These are phyloP conservation scores for Sialis lutaria DNA, from an alignment of 2,888 invertebrate species.

Conservation along the genomic window DNA sequence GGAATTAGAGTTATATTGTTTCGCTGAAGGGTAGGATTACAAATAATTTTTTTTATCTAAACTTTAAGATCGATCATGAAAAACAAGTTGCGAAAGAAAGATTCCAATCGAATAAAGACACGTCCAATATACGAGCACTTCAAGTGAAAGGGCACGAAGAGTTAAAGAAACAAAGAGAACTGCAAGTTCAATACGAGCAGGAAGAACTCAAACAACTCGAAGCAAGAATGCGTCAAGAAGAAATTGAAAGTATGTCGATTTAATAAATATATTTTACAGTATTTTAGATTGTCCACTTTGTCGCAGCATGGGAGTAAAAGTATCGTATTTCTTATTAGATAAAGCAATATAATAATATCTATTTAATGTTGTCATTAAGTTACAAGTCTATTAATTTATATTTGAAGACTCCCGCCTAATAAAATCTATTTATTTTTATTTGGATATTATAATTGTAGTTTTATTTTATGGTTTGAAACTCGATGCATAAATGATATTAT, in stretches of 20 bases:
- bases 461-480: no score
- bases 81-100: constrained; percentile 30
- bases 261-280: neutral
- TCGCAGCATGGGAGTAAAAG: constrained; percentile 14
- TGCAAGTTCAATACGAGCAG: neutral
- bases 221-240: neutral
- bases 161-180: neutral
- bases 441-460: no score
- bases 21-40: neutral
- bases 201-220: neutral
- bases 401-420: no score
- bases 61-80: constrained; percentile 30
- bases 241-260: neutral
- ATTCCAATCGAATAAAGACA: constrained; percentile 23
- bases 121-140: constrained; percentile 19
- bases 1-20: neutral
- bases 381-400: no score
- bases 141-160: constrained; percentile 20
- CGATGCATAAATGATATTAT: no score
- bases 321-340: no score
- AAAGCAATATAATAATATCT: constrained; percentile 17
- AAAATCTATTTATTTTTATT: no score
- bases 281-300: constrained; percentile 9
- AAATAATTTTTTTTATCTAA: neutral
- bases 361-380: no score